Conservation (phyloP, 2,113 vertebrate genomes). For the Bos taurus region DNA sequence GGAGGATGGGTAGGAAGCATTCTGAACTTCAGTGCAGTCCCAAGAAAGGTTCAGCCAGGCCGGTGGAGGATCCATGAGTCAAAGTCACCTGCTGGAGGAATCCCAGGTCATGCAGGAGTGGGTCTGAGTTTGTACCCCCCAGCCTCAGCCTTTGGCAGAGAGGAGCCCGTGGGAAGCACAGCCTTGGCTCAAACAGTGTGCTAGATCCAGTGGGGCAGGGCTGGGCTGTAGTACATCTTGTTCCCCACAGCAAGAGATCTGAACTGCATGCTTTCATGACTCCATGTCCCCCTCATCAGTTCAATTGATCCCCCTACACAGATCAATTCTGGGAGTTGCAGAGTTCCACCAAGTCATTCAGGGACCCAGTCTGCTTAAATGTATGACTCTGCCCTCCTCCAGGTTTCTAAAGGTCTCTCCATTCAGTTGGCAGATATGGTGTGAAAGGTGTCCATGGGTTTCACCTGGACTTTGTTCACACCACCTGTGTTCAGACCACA, state of each 20-base stretch:
- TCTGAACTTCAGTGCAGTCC: not conserved
- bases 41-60: not conserved
- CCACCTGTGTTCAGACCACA: not conserved
- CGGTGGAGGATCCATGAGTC: not conserved
- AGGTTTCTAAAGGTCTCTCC: not conserved
- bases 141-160: not conserved
- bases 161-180: not conserved
- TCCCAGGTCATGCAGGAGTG: not conserved
- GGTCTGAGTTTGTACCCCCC: not conserved
- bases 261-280: not conserved
- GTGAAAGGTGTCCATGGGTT: not conserved
- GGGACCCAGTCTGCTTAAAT: not conserved
- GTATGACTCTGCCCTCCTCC: not conserved
- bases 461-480: not conserved
- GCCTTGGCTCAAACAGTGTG: not conserved
- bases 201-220: not conserved
- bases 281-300: not conserved
- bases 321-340: not conserved
- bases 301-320: not conserved
- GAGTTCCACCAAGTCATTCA: not conserved
- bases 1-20: not conserved
- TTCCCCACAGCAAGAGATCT: not conserved
- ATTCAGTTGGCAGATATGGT: not conserved
- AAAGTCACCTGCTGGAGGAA: not conserved
- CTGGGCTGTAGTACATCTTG: not conserved